A percentile compares a stretch with the other conserved stretches of the same genome.
These are phyloP conservation scores for Lepidonotus clava DNA, from an alignment of 2,888 invertebrate species.

Conservation along the genomic window DNA sequence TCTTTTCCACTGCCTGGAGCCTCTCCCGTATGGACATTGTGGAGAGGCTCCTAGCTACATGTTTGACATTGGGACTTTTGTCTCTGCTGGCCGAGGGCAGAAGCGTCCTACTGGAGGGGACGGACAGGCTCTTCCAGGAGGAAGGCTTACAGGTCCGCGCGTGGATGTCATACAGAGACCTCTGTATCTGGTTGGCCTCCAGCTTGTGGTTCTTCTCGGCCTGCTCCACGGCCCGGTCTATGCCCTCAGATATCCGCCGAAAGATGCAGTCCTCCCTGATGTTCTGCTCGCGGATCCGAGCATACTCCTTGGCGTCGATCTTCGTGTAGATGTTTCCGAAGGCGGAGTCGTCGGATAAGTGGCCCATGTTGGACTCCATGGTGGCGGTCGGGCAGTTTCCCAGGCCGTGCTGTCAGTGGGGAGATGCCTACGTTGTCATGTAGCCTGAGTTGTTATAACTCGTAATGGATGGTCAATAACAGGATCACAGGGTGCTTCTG, in stretches of 20 bases:
- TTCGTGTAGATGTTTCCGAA: slow-evolving; percentile 22
- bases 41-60: neutral
- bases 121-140: neutral
- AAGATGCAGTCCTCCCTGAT: neutral
- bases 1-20: neutral
- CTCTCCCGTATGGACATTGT: neutral
- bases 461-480: too few species aligned
- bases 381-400: neutral
- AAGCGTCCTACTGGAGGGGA: neutral
- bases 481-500: too few species aligned
- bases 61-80: neutral
- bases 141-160: neutral
- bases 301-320: slow-evolving; percentile 32
- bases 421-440: neutral
- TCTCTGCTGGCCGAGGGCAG: neutral
- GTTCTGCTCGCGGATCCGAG: neutral
- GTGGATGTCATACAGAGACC: neutral
- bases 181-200: neutral
- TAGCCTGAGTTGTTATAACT: too few species aligned
- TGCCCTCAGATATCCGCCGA: neutral
- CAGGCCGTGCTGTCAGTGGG: neutral
- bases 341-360: slow-evolving; percentile 32
- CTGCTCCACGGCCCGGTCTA: neutral
- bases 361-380: neutral
- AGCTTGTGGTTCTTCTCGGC: neutral